Evolutionary conservation across 2,888 invertebrate species (phyloP), one percentile per base, ranked within the genome.

Genomic region (Drosophila borealis): DNA sequence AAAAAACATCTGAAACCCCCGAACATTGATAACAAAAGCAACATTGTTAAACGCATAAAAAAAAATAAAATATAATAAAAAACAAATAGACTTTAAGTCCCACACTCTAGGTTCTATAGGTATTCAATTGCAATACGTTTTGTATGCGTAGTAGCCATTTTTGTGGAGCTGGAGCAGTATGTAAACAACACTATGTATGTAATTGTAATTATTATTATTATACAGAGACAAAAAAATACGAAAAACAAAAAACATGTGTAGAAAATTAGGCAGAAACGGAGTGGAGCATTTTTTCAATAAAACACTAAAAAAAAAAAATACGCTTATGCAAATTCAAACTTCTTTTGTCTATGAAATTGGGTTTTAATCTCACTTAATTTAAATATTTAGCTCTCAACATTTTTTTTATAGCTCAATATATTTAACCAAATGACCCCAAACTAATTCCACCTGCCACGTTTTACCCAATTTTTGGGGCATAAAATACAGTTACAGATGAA

Each of bases 211-310:
- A 78, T 81, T 59, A 78, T 53, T 55, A 78, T 64, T 61, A 73
- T 46, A 70, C 57, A 46, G 48, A 62, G 66, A 81, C 63, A 60
- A 54, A 54, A 66, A 67, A 50, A 56, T 59, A 78, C 41, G 70
- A 61, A 59, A 70, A 77, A 72, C 68, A 68, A 75, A 75, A 76
- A 74, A 60, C 70, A 54, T 85, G 74, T 86, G 79, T 85, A 88
- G 87, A 86, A 83, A 85, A 86, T 86, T 85, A 88, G 88, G 75
- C 81, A 73, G 75, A 85, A 85, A 86, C 68, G 86, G 86, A 88
- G 78, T 85, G 86, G 88, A 86, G 85, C 78, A 89, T 86, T 89
- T 89, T 86, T 85, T 85, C 82, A 89, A 86, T 88, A 87, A 86
- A 86, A 86, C 73, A 87, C 77, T 80, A 78, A 80, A 81, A 78